These are phyloP conservation scores for human (Homo sapiens) DNA, from an alignment of 2,113 vertebrate species.

Conservation along the genomic window GRCh38 chr16:13025501-13026000, in stretches of 20 bases:
- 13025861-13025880: too few relatives aligned
- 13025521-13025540: neutral
- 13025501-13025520: neutral
- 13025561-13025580: neutral
- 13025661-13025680: neutral
- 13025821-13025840: too few relatives aligned
- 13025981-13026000: too few relatives aligned
- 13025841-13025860: too few relatives aligned
- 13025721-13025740: neutral
- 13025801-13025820: neutral
- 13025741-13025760: neutral
- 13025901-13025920: too few relatives aligned
- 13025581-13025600: neutral
- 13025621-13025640: neutral
- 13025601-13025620: neutral
- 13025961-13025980: too few relatives aligned
- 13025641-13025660: neutral
- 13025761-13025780: neutral
- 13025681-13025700: neutral
- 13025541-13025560: neutral
- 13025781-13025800: neutral
- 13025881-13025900: rapidly evolving
- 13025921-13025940: too few relatives aligned
- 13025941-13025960: too few relatives aligned
- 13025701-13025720: neutral